Evolutionary conservation across 2,113 vertebrate genomes (phyloP).

Genomic region (Engraulis encrasicolus): DNA sequence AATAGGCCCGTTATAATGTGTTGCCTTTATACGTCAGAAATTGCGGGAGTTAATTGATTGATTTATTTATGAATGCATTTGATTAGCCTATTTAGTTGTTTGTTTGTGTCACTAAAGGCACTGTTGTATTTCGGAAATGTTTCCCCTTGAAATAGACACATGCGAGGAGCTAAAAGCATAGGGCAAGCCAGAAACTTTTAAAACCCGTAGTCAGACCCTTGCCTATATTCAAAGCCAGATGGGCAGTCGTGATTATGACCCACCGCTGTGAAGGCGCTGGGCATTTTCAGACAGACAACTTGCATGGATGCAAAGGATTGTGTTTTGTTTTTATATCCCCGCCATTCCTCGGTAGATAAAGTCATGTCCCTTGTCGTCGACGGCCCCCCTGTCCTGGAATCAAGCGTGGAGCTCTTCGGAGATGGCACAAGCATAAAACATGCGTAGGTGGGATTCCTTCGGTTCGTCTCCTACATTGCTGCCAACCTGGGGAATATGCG

Average conservation of each 20-base stretch:
- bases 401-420: conserved; percentile 4
- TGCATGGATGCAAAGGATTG: neutral
- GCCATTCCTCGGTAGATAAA: neutral
- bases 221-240: neutral
- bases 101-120: too few relatives aligned
- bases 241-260: conserved; percentile 1
- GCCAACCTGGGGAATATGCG: neutral
- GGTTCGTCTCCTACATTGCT: conserved; percentile 13
- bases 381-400: neutral
- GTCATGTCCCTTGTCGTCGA: neutral
- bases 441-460: conserved; percentile 51
- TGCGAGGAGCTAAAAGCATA: too few relatives aligned
- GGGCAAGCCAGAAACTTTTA: neutral
- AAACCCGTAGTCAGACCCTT: neutral
- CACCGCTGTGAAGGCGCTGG: neutral
- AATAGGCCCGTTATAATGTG: too few relatives aligned
- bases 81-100: too few relatives aligned
- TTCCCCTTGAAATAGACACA: too few relatives aligned
- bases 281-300: neutral
- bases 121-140: neutral
- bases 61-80: too few relatives aligned
- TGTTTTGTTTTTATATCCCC: neutral
- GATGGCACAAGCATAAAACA: conserved; percentile 30
- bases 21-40: too few relatives aligned
- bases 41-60: too few relatives aligned